Base-by-base conservation (phyloP, 2,888 invertebrate species). In the Gryllus longicercus region DNA sequence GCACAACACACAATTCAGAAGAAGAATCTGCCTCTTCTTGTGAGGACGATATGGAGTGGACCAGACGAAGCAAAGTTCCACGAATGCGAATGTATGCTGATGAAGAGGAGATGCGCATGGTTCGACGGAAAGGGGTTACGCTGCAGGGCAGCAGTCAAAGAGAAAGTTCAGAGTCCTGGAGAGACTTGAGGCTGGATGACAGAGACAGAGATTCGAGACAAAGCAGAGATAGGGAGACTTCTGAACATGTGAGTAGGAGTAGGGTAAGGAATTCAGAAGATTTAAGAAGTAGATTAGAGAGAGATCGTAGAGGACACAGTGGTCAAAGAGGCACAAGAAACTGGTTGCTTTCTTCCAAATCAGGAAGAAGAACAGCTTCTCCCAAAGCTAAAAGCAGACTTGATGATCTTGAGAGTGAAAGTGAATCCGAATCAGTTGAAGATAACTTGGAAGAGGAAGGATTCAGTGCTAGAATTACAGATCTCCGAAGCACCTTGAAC, bases 1-100 rank as follows among this genome's bases (percentile, higher is more conserved):
- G 76, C 14, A 23, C 76, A 51, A 77, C 51, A 25, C 16, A 25
- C 21, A 77, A 75, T 2, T 51, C 49, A 74, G 80, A 77, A 79
- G 51, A 11, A 21, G 74, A 25, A 12, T 25, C n/a, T 12, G 49
- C 51, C 1, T 84, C 84, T n/a, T 86, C 86, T 77, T 86, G 88
- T 79, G 85, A 86, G 82, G 90, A 90, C 79, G 89, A 89, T 1
- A 87, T 86, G 83, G 79, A 81, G 21, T 80, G 80, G 81, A 79
- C 81, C 50, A 81, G 80, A n/a, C 90, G 91, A 84, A 90, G 89
- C 78, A 93, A 93, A 87, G 87, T 91, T 77, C 92, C 93, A 12
- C 88, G 94, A 84, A 95, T 95, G 95, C 89, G 94, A 84, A 95
- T 95, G 95, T 94, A 93, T 86, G 95, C 95, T n/a, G 95, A 95